A percentile compares a stretch with the other conserved stretches of the same genome.
phyloP scores from a whole-genome alignment of 2,113 vertebrate species.

The Anolis carolinensis region DNA sequence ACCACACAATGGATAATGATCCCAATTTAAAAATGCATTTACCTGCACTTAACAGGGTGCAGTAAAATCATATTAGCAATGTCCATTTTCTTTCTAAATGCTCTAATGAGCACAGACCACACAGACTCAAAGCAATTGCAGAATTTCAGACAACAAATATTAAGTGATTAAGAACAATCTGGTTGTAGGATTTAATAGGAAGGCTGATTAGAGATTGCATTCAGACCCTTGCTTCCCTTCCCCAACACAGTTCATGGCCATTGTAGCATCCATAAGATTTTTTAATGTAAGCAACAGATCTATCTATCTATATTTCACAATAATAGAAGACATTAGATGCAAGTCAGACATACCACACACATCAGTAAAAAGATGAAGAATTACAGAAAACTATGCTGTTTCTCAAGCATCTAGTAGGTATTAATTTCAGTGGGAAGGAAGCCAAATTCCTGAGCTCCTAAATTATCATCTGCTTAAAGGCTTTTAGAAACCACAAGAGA shows the following conservation, averaged over 20 bases:
- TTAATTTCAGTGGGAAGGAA: constrained; percentile 52
- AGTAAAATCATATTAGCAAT: not conserved
- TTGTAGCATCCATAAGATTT: not conserved
- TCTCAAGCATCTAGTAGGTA: constrained; percentile 50
- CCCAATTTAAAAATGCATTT: not conserved
- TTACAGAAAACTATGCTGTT: constrained; percentile 25
- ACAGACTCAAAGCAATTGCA: not conserved
- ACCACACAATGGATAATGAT: too few relatives aligned
- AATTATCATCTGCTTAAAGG: constrained; percentile 54
- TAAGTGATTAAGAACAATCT: not conserved
- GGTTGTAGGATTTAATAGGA: not conserved
- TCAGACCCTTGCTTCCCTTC: not conserved
- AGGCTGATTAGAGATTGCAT: constrained; percentile 7
- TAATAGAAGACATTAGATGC: constrained; percentile 46
- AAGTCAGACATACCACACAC: constrained; percentile 58
- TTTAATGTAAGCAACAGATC: too few relatives aligned
- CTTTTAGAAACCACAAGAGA: constrained; percentile 39
- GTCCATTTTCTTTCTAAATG: not conserved
- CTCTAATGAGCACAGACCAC: too few relatives aligned
- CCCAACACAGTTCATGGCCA: not conserved
- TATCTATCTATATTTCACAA: not conserved
- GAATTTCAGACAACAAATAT: not conserved
- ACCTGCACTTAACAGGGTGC: not conserved
- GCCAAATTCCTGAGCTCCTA: constrained; percentile 54
- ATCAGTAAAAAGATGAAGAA: constrained; percentile 44